Evolutionary conservation across 2,888 invertebrate species (phyloP).

Genomic region (Phrixothrix hirtus): DNA sequence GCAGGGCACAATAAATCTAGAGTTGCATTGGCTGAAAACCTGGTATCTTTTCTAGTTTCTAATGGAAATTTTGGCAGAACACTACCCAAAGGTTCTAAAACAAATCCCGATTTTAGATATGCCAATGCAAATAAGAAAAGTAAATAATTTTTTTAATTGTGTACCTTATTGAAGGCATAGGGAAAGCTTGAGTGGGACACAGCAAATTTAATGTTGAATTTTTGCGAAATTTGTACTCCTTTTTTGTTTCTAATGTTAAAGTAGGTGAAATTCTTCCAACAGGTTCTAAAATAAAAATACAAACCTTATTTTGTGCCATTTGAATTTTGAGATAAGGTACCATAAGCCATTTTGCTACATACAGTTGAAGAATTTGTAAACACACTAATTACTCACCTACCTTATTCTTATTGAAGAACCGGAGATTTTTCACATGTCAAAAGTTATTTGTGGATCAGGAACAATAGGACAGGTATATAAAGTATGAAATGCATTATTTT

Average conservation of each 20-base stretch:
- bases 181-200: slow-evolving; percentile 70
- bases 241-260: slow-evolving; percentile 63
- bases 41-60: slow-evolving; percentile 65
- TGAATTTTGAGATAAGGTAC: slow-evolving; percentile 27
- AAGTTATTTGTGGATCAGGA: slow-evolving; percentile 1
- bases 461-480: slow-evolving; percentile 2
- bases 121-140: too few species aligned
- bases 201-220: slow-evolving; percentile 60
- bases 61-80: slow-evolving; percentile 72
- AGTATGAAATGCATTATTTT: slow-evolving; percentile 1
- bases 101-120: slow-evolving; percentile 10
- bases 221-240: slow-evolving; percentile 59
- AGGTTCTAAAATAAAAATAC: slow-evolving; percentile 35
- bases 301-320: slow-evolving; percentile 13
- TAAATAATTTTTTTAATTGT: slow-evolving; percentile 5
- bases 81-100: slow-evolving; percentile 59
- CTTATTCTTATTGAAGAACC: too few species aligned
- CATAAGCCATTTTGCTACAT: slow-evolving; percentile 8
- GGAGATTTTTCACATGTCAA: too few species aligned
- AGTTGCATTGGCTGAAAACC: slow-evolving; percentile 57
- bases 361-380: too few species aligned
- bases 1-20: slow-evolving; percentile 67
- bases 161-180: slow-evolving; percentile 63
- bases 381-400: too few species aligned
- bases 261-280: slow-evolving; percentile 28